Conservation (phyloP, 2,113 vertebrate species). For the Paramisgurnus dabryanus region DNA sequence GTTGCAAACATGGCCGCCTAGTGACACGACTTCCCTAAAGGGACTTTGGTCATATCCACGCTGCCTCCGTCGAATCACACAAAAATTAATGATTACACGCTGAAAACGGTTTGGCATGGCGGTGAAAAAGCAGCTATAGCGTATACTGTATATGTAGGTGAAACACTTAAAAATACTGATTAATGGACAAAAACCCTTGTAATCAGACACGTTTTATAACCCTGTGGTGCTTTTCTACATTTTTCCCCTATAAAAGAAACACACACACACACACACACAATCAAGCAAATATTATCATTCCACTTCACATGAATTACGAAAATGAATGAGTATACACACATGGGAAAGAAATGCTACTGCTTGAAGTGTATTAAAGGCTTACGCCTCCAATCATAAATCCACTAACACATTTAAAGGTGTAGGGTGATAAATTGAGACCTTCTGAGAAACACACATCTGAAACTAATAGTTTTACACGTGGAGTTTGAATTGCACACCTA, state of each 20-base stretch:
- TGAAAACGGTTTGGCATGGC: too few species aligned
- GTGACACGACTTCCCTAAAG: too few species aligned
- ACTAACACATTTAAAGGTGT: not conserved
- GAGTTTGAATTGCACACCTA: not conserved
- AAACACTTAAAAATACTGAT: conserved; percentile 29
- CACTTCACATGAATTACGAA: not conserved
- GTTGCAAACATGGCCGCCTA: too few species aligned
- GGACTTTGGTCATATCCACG: too few species aligned
- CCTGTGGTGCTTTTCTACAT: conserved; percentile 1
- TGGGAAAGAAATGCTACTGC: not conserved
- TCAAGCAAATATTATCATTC: conserved; percentile 10
- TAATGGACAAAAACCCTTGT: conserved; percentile 42
- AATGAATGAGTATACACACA: not conserved
- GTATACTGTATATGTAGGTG: too few species aligned
- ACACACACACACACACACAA: conserved; percentile 5
- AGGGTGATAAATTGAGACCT: conserved; percentile 3
- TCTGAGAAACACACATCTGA: conserved; percentile 26
- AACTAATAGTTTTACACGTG: not conserved
- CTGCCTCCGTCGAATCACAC: too few species aligned
- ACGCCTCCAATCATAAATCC: conserved; percentile 19
- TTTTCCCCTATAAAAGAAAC: conserved; percentile 31
- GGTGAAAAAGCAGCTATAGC: too few species aligned
- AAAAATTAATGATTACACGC: too few species aligned
- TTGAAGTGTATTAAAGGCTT: not conserved
- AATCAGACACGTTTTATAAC: conserved; percentile 37